Percentiles rank a stretch among this genome's conserved stretches.
Evolutionary conservation across 2,888 invertebrate genomes (phyloP).

Genomic region (Microplitis manilae): DNA sequence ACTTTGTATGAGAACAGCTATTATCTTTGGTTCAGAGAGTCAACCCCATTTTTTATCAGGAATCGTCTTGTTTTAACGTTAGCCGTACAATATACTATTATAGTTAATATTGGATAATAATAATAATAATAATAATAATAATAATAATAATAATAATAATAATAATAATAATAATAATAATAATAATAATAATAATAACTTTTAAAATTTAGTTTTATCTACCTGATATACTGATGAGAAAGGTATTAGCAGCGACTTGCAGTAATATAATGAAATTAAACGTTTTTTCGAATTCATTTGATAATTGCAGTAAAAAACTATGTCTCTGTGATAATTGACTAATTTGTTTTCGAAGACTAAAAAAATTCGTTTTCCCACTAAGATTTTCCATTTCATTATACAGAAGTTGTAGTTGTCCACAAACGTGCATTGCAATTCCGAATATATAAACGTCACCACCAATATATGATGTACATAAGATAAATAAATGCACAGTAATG

Average conservation of each 20-base stretch:
- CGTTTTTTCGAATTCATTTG: slow-evolving; percentile 44
- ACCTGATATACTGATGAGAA: slow-evolving; percentile 45
- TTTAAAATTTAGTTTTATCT: neutral
- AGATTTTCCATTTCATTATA: slow-evolving; percentile 38
- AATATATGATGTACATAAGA: slow-evolving; percentile 31
- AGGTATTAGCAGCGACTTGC: slow-evolving; percentile 41
- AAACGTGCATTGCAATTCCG: slow-evolving; percentile 45
- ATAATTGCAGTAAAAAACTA: slow-evolving; percentile 36
- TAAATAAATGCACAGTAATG: slow-evolving; percentile 38
- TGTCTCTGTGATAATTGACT: slow-evolving; percentile 36
- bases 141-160: no score
- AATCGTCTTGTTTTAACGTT: no score
- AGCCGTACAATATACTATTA: no score
- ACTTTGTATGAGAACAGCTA: no score
- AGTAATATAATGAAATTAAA: slow-evolving; percentile 46
- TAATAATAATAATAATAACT: no score
- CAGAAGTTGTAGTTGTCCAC: slow-evolving; percentile 43
- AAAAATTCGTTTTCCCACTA: slow-evolving; percentile 19
- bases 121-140: no score
- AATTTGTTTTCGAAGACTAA: slow-evolving; percentile 17
- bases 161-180: no score
- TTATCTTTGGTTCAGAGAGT: no score
- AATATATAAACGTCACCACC: slow-evolving; percentile 47
- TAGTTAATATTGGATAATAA: no score
- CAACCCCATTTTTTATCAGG: no score